Percentiles rank a stretch among this genome's conserved stretches.
Evolutionary conservation across 1,140 invertebrate genomes (phyloP).

Genomic region (Drosophila baimaii): DNA sequence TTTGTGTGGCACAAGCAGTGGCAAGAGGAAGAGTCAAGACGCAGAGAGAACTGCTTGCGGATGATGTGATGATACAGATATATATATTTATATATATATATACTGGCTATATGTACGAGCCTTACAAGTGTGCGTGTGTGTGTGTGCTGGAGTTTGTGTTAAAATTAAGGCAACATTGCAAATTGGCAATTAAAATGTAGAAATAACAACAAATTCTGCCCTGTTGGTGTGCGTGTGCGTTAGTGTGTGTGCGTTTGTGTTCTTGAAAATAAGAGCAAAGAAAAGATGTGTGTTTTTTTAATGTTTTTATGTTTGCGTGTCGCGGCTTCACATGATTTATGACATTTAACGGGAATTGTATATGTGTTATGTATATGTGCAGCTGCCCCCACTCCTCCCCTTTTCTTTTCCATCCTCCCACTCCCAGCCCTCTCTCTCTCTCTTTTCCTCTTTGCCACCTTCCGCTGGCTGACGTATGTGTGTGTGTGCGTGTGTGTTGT

Average conservation of each 20-base stretch:
- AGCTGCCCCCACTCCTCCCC: conserved; percentile 1
- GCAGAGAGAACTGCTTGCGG: conserved; percentile 37
- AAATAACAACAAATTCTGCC: conserved; percentile 22
- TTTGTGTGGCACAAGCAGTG: conserved; percentile 61
- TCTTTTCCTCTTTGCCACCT: conserved; percentile 21
- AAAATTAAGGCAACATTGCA: conserved; percentile 8
- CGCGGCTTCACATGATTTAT: conserved; percentile 16
- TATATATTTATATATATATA: conserved; percentile 22
- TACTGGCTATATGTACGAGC: conserved; percentile 22
- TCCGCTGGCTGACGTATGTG: conserved; percentile 42
- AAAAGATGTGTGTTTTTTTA: conserved; percentile 7
- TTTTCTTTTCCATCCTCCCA: conserved; percentile 2
- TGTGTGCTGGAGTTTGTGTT: conserved; percentile 26
- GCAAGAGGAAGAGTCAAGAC: conserved; percentile 49
- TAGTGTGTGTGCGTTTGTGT: conserved; percentile 34
- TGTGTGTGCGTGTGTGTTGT: conserved; percentile 29
- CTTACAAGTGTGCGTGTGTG: background rate
- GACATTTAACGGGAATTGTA: conserved; percentile 14
- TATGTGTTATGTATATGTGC: conserved; percentile 14
- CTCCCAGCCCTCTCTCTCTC: conserved; percentile 11
- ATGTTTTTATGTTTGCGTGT: conserved; percentile 22
- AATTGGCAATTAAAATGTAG: conserved; percentile 34
- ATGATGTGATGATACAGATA: conserved; percentile 45
- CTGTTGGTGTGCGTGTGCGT: conserved; percentile 34
- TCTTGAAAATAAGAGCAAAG: conserved; percentile 16